Conservation (phyloP, 2,888 invertebrate species). For the Scotopteryx bipunctaria region DNA sequence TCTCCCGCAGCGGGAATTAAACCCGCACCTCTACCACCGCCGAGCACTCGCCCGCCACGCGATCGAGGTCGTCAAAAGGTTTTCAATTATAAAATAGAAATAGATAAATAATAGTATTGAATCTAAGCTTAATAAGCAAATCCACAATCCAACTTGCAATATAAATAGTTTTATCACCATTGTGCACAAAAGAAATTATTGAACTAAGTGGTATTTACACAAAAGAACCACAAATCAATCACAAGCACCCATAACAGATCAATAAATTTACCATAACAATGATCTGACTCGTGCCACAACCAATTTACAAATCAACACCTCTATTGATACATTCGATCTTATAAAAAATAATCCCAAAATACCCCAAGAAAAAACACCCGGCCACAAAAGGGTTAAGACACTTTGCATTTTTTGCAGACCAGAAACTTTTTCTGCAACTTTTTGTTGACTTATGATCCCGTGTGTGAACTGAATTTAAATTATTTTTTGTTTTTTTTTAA, state of each 20-base stretch:
- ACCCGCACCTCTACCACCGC: too few species aligned
- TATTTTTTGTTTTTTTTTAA: slow-evolving; percentile 35
- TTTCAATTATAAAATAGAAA: background rate
- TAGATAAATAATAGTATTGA: too few species aligned
- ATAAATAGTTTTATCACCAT: too few species aligned
- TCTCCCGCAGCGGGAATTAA: too few species aligned
- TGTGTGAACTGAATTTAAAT: slow-evolving; percentile 58
- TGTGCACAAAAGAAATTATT: background rate
- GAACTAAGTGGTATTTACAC: background rate
- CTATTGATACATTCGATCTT: slow-evolving; percentile 46
- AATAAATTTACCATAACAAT: slow-evolving; percentile 27
- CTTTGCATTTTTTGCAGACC: slow-evolving; percentile 30
- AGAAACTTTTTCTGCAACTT: slow-evolving; percentile 42
- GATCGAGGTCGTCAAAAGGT: background rate
- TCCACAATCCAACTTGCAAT: too few species aligned
- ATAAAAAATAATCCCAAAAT: slow-evolving; percentile 35
- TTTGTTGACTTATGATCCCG: slow-evolving; percentile 49
- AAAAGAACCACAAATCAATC: slow-evolving; percentile 6
- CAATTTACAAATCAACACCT: slow-evolving; percentile 42
- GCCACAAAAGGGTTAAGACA: slow-evolving; percentile 29
- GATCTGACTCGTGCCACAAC: slow-evolving; percentile 45
- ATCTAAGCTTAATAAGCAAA: too few species aligned
- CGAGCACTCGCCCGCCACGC: too few species aligned
- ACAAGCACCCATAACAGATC: slow-evolving; percentile 10
- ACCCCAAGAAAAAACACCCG: slow-evolving; percentile 10